phyloP scores from a whole-genome alignment of 2,113 vertebrate species.

The Boulengeromyrus knoepffleri region DNA sequence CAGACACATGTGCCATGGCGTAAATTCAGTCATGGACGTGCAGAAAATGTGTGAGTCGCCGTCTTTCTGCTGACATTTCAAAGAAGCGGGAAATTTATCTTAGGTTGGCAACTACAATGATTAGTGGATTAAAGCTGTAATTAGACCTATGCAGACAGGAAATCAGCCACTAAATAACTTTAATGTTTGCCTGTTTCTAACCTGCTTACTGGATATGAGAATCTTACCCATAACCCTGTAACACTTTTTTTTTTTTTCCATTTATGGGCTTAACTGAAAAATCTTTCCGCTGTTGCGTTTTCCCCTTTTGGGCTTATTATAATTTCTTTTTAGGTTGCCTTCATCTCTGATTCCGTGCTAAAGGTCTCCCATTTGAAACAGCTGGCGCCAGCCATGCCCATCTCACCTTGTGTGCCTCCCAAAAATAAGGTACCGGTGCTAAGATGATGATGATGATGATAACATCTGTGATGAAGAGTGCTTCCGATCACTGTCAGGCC shows the following conservation, averaged over 20 bases:
- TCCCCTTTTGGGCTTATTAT: background rate
- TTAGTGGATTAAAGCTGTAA: background rate
- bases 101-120: background rate
- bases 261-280: background rate
- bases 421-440: background rate
- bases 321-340: background rate
- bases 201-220: background rate
- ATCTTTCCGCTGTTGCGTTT: background rate
- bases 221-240: background rate
- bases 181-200: background rate
- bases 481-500: background rate
- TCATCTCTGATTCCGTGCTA: too few relatives aligned
- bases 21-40: background rate
- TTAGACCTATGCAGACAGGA: background rate
- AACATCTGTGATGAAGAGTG: background rate
- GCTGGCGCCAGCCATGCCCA: background rate
- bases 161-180: background rate
- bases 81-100: background rate
- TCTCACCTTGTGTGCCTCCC: background rate
- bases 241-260: background rate
- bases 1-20: background rate
- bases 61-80: background rate
- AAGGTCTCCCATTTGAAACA: background rate
- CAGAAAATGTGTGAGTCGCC: background rate
- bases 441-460: background rate